A percentile compares a stretch with the other conserved stretches of the same genome.
Conservation (phyloP, 2,113 vertebrate genomes). For the Brachypteracias leptosomus region DNA sequence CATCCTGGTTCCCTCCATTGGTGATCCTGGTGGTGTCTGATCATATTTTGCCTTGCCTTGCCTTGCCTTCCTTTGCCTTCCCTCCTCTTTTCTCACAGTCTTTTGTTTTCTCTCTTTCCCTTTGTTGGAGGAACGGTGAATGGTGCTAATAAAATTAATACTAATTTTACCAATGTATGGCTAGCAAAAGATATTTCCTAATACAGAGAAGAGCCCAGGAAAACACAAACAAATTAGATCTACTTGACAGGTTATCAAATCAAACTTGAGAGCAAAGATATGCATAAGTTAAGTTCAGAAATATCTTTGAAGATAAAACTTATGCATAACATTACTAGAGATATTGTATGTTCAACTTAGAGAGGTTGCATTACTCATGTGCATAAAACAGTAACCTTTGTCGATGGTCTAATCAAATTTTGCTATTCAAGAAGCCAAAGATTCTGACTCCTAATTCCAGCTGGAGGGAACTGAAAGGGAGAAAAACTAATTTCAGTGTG, state of each 20-base stretch:
- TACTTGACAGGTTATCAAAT: conserved; percentile 14
- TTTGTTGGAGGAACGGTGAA: not conserved
- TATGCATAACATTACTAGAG: conserved; percentile 2
- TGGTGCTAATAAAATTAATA: not conserved
- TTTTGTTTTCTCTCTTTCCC: not conserved
- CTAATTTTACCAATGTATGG: not conserved
- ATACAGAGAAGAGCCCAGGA: not conserved
- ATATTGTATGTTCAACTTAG: not conserved
- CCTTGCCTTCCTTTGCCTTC: too few species aligned
- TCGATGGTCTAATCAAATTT: not conserved
- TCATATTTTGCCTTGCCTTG: not conserved
- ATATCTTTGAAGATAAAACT: conserved; percentile 44
- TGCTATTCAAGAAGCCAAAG: not conserved
- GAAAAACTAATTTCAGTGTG: not conserved
- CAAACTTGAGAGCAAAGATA: not conserved
- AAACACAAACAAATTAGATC: conserved; percentile 2
- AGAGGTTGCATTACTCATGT: conserved; percentile 3
- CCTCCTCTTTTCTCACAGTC: not conserved
- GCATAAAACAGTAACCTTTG: not conserved
- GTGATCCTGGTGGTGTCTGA: not conserved
- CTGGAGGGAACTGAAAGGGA: not conserved
- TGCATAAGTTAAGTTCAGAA: conserved; percentile 8
- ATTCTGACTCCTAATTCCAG: not conserved
- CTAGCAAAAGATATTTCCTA: not conserved
- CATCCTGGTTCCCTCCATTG: not conserved